These are phyloP conservation scores for Drosophila bifasciata DNA, from an alignment of 1,140 invertebrate genomes.

Conservation along the genomic window DNA sequence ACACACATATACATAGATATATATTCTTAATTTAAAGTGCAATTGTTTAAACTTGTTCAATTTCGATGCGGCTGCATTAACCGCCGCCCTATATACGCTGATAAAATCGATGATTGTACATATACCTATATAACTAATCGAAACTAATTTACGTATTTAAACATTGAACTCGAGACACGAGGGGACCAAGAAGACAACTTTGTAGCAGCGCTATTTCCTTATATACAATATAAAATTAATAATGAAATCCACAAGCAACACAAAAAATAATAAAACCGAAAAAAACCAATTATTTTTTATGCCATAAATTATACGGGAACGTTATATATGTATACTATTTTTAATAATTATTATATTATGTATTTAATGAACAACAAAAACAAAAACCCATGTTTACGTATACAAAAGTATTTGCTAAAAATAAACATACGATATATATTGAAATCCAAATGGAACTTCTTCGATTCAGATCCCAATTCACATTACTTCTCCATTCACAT, in stretches of 20 bases:
- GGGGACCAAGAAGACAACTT: conserved; percentile 12
- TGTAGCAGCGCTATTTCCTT: conserved; percentile 61
- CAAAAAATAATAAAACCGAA: conserved; percentile 21
- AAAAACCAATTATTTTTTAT: conserved; percentile 60
- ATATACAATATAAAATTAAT: conserved; percentile 51
- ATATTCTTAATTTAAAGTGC: conserved; percentile 61
- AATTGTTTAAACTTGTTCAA: conserved; percentile 63
- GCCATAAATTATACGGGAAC: conserved; percentile 79
- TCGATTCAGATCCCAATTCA: no score
- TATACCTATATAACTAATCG: conserved; percentile 70
- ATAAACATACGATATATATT: conserved; percentile 53
- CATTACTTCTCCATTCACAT: no score
- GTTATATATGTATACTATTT: conserved; percentile 65
- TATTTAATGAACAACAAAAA: conserved; percentile 60
- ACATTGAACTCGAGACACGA: conserved; percentile 11
- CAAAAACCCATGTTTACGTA: conserved; percentile 70
- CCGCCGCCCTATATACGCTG: conserved; percentile 32
- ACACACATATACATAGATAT: conserved; percentile 34
- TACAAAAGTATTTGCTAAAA: conserved; percentile 76
- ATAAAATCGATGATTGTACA: conserved; percentile 56
- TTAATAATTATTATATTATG: conserved; percentile 66
- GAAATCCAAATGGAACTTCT: conserved; percentile 19
- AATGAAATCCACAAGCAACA: conserved; percentile 18
- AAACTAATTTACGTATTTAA: conserved; percentile 76
- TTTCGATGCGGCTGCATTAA: conserved; percentile 25